phyloP scores from a whole-genome alignment of 2,888 invertebrate species.

The Lottia gigantea region DNA sequence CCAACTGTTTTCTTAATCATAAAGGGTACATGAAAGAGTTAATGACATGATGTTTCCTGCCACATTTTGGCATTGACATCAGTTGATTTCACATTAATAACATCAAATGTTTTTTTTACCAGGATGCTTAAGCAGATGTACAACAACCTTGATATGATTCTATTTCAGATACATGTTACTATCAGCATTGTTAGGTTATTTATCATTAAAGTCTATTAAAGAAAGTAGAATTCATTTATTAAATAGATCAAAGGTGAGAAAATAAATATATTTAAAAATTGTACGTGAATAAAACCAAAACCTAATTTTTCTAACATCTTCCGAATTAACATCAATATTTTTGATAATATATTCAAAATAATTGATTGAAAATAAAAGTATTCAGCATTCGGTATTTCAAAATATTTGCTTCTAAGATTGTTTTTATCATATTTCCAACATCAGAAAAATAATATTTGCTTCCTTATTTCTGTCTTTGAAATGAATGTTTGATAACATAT shows the following conservation, averaged over 20 bases:
- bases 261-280: background rate
- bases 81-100: background rate
- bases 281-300: too few species aligned
- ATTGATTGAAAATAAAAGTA: too few species aligned
- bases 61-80: background rate
- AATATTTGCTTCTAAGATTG: too few species aligned
- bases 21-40: background rate
- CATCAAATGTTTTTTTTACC: background rate
- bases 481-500: background rate
- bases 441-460: too few species aligned
- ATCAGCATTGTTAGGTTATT: slow-evolving; percentile 83
- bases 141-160: background rate
- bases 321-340: too few species aligned
- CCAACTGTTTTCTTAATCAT: background rate
- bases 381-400: too few species aligned
- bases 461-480: background rate
- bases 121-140: too few species aligned
- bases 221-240: slow-evolving; percentile 4
- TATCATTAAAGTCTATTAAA: slow-evolving; percentile 69
- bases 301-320: too few species aligned
- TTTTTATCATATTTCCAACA: too few species aligned
- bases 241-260: slow-evolving; percentile 39
- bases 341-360: too few species aligned
- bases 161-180: slow-evolving; percentile 75
- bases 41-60: background rate